Evolutionary conservation across 2,113 vertebrate species (phyloP), one percentile per base, ranked within the genome.

Genomic region (Aplodontia rufa): DNA sequence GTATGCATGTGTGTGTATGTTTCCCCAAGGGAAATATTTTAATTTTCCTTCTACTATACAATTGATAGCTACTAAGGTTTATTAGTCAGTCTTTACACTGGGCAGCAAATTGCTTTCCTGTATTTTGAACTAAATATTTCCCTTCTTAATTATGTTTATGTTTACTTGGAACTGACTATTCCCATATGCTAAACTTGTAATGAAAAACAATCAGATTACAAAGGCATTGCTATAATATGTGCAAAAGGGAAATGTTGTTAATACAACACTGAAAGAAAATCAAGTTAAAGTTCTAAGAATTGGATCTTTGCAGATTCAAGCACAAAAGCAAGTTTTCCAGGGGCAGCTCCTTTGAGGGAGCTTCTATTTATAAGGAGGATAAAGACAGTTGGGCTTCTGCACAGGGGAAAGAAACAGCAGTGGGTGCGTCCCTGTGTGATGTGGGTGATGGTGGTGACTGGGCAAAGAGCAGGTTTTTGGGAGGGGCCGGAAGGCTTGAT

Each of bases 61-160:
- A 37, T 79, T 64, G 78, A 95, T n/a, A 51, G 49, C 11, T 45
- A 45, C 47, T 90, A 90, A 58, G 42, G 51, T 82, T 72, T 69
- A 68, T 86, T 93, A 68, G 2, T 74, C 40, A 83, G 62, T 64
- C 53, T 92, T 79, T 80, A 37, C 8, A 80, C 55, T 68, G n/a
- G 92, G 58, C 30, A 91, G 80, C 55, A 90, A 82, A 86, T 53
- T 94, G 26, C 8, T 51, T 20, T 94, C 32, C 49, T 83, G 6
- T 89, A 75, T 85, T n/a, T 71, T 85, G 81, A 96, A 82, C 49
- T 93, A 80, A 66, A 95, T 89, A 96, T 79, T 90, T 89, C 40
- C 58, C 51, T 86, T 90, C 53, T 93, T 96, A 94, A 97, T 93
- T 81, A 90, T 89, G 93, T 75, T 97, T 76, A 96, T 95, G 94